Evolutionary conservation across 2,797 vertebrate genomes (phyloP).

Genomic region (Phrynocephalus vlangalii): DNA sequence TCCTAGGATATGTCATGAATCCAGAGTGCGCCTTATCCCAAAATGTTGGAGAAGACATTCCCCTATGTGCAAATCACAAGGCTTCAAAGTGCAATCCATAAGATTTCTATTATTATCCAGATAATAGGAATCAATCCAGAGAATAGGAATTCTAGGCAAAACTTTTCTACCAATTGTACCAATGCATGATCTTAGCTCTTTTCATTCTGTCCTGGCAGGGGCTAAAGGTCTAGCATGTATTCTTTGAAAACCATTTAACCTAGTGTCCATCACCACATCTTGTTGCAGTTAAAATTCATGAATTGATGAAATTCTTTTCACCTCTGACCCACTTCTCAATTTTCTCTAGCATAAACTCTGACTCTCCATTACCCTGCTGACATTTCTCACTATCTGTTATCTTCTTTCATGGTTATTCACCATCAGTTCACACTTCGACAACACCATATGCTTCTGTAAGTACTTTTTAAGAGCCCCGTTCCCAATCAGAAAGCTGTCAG

Average conservation of each 20-base stretch:
- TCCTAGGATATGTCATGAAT: neutral
- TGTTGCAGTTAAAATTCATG: no score
- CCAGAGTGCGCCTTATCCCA: no score
- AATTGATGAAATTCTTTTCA: no score
- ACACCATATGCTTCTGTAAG: constrained; percentile 41
- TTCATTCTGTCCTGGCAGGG: neutral
- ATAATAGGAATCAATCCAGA: neutral
- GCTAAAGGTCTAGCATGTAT: neutral
- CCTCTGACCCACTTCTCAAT: neutral
- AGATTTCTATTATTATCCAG: neutral
- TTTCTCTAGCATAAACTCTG: neutral
- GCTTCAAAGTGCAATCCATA: no score
- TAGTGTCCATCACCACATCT: no score
- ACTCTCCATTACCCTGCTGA: neutral
- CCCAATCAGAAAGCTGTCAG: constrained; percentile 48
- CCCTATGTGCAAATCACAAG: no score
- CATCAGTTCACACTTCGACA: neutral
- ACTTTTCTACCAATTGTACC: neutral
- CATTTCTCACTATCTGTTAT: neutral
- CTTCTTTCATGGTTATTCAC: neutral
- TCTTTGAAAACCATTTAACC: no score
- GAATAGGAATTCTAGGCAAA: neutral
- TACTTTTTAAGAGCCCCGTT: constrained; percentile 52
- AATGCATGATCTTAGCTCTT: neutral
- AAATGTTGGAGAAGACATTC: no score